Evolutionary conservation across 2,113 vertebrate species (phyloP).

Genomic region (Periophthalmus modestus): DNA sequence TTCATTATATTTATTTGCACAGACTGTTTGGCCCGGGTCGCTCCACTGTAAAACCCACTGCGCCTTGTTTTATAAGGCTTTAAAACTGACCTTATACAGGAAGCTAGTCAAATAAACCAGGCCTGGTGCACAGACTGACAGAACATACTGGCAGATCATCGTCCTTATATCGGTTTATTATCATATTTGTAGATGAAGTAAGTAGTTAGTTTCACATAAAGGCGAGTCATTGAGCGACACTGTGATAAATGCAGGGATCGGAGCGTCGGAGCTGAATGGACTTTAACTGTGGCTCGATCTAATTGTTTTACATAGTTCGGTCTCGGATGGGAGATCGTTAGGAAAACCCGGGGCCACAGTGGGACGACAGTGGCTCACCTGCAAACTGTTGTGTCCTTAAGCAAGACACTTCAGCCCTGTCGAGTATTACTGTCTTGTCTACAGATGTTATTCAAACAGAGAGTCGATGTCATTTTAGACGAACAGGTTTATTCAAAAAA

Average conservation of each 20-base stretch:
- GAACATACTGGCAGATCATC: not conserved
- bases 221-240: not conserved
- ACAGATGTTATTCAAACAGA: too few relatives aligned
- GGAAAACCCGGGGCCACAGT: too few relatives aligned
- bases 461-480: too few relatives aligned
- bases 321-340: too few relatives aligned
- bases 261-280: too few relatives aligned
- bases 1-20: conserved; percentile 39
- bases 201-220: not conserved
- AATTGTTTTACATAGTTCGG: too few relatives aligned
- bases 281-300: too few relatives aligned
- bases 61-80: conserved; percentile 29
- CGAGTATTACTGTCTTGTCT: too few relatives aligned
- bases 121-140: not conserved
- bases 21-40: conserved; percentile 15
- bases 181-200: not conserved
- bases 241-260: not conserved
- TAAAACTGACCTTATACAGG: conserved; percentile 32
- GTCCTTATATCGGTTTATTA: not conserved
- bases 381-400: too few relatives aligned
- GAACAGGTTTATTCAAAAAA: too few relatives aligned
- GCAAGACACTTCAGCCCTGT: too few relatives aligned
- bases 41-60: conserved; percentile 14
- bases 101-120: conserved; percentile 22
- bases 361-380: too few relatives aligned